phyloP scores from a whole-genome alignment of 2,888 invertebrate genomes.

The Aspidiotus destructor region DNA sequence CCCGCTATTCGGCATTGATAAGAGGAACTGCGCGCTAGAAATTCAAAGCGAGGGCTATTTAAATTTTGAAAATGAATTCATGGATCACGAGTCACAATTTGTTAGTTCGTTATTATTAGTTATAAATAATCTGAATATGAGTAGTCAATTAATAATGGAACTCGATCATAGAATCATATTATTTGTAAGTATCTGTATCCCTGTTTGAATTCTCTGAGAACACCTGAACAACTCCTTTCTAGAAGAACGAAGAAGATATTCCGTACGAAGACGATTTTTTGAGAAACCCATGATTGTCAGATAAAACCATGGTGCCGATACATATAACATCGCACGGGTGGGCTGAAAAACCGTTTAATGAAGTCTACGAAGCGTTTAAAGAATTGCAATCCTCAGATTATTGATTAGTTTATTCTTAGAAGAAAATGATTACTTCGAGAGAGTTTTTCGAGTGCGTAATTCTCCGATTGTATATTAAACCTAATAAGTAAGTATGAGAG shows the following conservation, averaged over 20 bases:
- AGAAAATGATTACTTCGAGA: conserved; percentile 97
- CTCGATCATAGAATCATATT: no score
- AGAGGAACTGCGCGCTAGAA: no score
- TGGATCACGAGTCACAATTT: no score
- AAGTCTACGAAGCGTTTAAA: conserved; percentile 92
- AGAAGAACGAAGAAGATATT: conserved; percentile 81
- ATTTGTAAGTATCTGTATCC: no score
- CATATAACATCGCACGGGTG: conserved; percentile 86
- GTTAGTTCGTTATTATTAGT: no score
- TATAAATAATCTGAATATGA: no score
- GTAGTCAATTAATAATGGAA: no score
- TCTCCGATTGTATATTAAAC: conserved; percentile 55
- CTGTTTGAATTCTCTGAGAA: no score
- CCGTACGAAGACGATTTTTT: conserved; percentile 98
- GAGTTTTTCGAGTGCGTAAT: conserved; percentile 64
- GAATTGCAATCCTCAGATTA: conserved; percentile 97
- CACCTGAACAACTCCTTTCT: conserved; percentile 35
- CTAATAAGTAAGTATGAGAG: neutral
- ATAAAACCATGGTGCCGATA: conserved; percentile 98
- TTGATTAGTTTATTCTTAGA: conserved; percentile 96
- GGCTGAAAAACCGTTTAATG: conserved; percentile 68
- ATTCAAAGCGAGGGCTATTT: no score
- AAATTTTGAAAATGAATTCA: no score
- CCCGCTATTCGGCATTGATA: no score
- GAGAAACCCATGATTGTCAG: conserved; percentile 89